Percentiles rank a stretch among this genome's conserved stretches.
These are phyloP conservation scores for Andrena trimmerana DNA, from an alignment of 2,888 invertebrate species.

Conservation along the genomic window DNA sequence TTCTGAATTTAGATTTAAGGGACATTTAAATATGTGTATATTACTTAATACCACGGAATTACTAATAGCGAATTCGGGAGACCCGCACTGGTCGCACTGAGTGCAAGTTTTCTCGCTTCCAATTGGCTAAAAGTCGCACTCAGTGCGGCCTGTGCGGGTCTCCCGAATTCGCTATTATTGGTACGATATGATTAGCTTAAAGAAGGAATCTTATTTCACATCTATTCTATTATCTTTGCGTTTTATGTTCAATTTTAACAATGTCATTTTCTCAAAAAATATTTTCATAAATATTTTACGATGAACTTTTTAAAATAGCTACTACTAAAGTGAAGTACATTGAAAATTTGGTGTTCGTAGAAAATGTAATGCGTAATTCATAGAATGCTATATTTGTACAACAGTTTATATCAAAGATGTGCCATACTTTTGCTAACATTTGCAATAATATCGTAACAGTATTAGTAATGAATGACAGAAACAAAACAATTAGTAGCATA, in stretches of 20 bases:
- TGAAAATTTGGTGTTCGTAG: not conserved
- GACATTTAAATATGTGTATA: too few relatives aligned
- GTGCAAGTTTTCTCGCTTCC: too few relatives aligned
- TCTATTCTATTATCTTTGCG: not conserved
- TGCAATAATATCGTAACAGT: conserved; percentile 9
- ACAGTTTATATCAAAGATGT: not conserved
- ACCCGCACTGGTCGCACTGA: too few relatives aligned
- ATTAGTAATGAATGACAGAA: not conserved
- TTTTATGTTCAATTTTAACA: not conserved
- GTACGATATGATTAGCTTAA: too few relatives aligned
- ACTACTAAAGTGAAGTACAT: not conserved
- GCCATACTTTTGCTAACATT: not conserved
- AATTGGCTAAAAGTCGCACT: too few relatives aligned
- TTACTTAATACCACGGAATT: too few relatives aligned
- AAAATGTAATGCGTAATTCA: not conserved
- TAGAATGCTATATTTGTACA: not conserved
- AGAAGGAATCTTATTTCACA: not conserved
- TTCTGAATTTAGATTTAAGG: too few relatives aligned
- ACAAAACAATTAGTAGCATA: too few relatives aligned
- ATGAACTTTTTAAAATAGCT: too few relatives aligned
- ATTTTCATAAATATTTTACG: not conserved
- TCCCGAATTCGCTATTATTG: too few relatives aligned
- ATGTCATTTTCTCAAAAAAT: not conserved
- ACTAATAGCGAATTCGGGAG: too few relatives aligned
- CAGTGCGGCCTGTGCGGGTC: too few relatives aligned